These are phyloP conservation scores for Hirtodrosophila histrioides DNA, from an alignment of 2,888 invertebrate species.

Conservation along the genomic window DNA sequence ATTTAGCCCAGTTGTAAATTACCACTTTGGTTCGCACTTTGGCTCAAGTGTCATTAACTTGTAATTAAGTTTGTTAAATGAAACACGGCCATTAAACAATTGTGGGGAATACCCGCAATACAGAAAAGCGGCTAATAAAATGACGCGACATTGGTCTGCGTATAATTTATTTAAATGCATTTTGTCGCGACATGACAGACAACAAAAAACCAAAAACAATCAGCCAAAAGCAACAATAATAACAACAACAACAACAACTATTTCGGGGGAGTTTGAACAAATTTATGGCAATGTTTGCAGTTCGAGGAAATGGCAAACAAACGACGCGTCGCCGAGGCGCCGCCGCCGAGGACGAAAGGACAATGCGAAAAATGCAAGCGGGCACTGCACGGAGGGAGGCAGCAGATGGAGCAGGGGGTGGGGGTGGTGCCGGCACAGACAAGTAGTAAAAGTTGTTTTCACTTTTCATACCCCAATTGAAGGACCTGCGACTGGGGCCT, in stretches of 20 bases:
- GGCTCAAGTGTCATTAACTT: constrained; percentile 42
- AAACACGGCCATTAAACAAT: not conserved
- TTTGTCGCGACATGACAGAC: constrained; percentile 80
- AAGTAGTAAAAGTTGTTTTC: constrained; percentile 81
- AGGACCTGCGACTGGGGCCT: constrained; percentile 30
- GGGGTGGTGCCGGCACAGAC: constrained; percentile 14
- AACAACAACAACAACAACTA: constrained; percentile 29
- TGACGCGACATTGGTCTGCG: constrained; percentile 81
- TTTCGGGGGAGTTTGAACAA: constrained; percentile 57
- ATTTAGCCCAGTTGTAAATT: too few species aligned
- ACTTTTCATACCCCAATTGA: constrained; percentile 64
- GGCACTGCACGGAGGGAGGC: constrained; percentile 21
- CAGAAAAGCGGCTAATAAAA: constrained; percentile 62
- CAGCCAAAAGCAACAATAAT: constrained; percentile 39
- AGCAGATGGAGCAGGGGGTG: not conserved
- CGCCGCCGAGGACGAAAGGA: constrained; percentile 50
- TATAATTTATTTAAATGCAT: constrained; percentile 84
- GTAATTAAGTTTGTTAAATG: constrained; percentile 45
- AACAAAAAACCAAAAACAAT: constrained; percentile 45
- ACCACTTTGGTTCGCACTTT: constrained; percentile 16
- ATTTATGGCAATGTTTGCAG: constrained; percentile 76
- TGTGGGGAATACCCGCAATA: constrained; percentile 27
- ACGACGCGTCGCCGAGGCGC: constrained; percentile 72
- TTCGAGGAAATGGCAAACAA: constrained; percentile 79
- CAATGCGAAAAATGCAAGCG: constrained; percentile 56